phyloP scores from a whole-genome alignment of 2,113 vertebrate species.

The Elephantulus edwardii region DNA sequence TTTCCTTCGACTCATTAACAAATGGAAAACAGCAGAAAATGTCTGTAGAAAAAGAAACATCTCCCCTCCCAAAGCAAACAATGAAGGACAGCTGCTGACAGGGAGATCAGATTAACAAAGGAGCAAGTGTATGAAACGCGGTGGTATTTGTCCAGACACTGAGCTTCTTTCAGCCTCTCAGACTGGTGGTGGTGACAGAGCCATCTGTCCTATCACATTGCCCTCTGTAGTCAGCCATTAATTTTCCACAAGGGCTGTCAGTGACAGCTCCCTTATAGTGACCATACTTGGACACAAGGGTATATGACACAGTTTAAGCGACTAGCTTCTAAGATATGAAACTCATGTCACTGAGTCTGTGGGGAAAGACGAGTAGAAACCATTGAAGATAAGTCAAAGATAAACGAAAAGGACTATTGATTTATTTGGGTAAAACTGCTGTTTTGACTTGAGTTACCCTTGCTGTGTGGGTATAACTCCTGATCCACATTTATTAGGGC shows the following conservation, averaged over 20 bases:
- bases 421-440: neutral
- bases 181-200: slow-evolving; percentile 89
- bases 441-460: slow-evolving; percentile 47
- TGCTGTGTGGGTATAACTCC: slow-evolving; percentile 15
- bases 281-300: slow-evolving; percentile 92
- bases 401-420: slow-evolving; percentile 31
- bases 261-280: slow-evolving; percentile 92
- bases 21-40: slow-evolving; percentile 78
- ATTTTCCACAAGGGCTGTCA: slow-evolving; percentile 92
- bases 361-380: slow-evolving; percentile 71
- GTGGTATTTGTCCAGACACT: slow-evolving; percentile 82
- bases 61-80: slow-evolving; percentile 69
- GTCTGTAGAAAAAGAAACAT: slow-evolving; percentile 63
- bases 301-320: slow-evolving; percentile 81
- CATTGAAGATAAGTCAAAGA: slow-evolving; percentile 57
- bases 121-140: slow-evolving; percentile 79
- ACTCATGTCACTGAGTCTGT: slow-evolving; percentile 10
- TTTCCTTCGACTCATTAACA: slow-evolving; percentile 42
- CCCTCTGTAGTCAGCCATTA: slow-evolving; percentile 93
- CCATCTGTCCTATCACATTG: slow-evolving; percentile 94
- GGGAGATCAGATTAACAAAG: slow-evolving; percentile 81
- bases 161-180: slow-evolving; percentile 78
- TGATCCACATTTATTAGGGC: neutral
- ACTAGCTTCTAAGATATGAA: slow-evolving; percentile 72
- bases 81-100: slow-evolving; percentile 83